These are phyloP conservation scores for Trachops cirrhosus DNA, from an alignment of 2,797 vertebrate genomes.

Conservation along the genomic window DNA sequence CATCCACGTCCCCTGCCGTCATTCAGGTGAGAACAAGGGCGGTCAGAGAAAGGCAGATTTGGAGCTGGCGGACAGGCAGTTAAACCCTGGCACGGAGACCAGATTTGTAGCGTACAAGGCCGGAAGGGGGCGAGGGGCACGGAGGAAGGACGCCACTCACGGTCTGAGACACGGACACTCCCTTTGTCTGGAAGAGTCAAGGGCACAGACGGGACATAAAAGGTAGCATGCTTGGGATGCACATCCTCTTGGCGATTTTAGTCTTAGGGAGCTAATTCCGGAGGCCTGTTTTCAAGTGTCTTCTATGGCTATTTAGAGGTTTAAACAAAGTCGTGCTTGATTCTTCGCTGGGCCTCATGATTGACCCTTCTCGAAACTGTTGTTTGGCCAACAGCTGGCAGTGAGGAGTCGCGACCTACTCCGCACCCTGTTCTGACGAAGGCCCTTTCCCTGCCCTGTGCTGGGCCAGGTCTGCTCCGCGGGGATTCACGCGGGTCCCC, in stretches of 20 bases:
- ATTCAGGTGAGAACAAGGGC: neutral
- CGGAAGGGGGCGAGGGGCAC: accelerated
- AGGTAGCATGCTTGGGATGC: neutral
- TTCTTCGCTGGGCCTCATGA: neutral
- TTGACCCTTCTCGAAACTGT: neutral
- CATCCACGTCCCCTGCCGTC: neutral
- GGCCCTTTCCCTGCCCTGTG: neutral
- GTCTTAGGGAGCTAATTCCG: neutral
- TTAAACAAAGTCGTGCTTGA: neutral
- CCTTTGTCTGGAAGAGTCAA: neutral
- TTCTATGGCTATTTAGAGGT: neutral
- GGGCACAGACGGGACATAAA: neutral
- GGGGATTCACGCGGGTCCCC: neutral
- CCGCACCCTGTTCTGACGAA: neutral
- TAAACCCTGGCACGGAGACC: neutral
- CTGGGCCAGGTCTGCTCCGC: neutral
- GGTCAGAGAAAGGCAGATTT: neutral
- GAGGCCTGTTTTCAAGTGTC: neutral
- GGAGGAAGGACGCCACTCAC: too few relatives aligned
- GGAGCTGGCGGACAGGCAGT: neutral
- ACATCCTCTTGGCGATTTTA: neutral
- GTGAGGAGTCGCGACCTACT: neutral
- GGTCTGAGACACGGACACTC: accelerated
- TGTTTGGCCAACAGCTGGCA: neutral
- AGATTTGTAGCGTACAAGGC: accelerated